Percentiles rank a stretch among this genome's conserved stretches.
Evolutionary conservation across 1,140 invertebrate species (phyloP).

Genomic region (Meloidogyne exigua): DNA sequence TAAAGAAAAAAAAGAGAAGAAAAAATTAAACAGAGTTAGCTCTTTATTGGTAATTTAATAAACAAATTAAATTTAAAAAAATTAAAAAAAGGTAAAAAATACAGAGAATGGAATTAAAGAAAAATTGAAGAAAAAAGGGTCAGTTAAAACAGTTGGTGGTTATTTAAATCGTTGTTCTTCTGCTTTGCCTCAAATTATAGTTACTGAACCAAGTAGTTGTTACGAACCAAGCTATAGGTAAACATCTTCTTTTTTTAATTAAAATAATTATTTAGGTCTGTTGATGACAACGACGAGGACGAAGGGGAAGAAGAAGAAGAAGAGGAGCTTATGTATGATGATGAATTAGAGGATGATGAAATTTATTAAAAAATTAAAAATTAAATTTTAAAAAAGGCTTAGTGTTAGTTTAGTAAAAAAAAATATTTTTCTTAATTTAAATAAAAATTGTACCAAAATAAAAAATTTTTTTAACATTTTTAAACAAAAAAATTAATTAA

Average conservation of each 20-base stretch:
- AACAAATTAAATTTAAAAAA: constrained; percentile 1
- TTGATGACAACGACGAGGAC: background rate
- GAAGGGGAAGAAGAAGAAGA: background rate
- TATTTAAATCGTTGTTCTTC: background rate
- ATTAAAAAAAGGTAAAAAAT: background rate
- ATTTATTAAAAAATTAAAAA: background rate
- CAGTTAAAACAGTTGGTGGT: background rate
- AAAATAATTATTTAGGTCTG: background rate
- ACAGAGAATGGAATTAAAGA: background rate
- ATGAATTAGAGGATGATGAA: background rate
- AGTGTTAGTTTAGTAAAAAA: too few species aligned
- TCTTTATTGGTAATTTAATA: background rate
- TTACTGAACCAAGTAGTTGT: constrained; percentile 21
- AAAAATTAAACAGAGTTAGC: background rate
- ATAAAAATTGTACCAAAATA: too few species aligned
- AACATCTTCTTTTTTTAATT: background rate
- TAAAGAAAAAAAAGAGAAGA: background rate
- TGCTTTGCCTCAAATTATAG: constrained; percentile 15
- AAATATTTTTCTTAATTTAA: too few species aligned
- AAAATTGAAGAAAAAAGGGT: constrained; percentile 5
- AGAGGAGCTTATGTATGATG: background rate
- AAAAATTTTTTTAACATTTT: too few species aligned
- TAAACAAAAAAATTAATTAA: too few species aligned
- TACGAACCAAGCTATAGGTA: background rate
- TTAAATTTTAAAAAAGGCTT: too few species aligned